Evolutionary conservation across 2,888 invertebrate genomes (phyloP).

Genomic region (Synanthedon andrenaeformis): DNA sequence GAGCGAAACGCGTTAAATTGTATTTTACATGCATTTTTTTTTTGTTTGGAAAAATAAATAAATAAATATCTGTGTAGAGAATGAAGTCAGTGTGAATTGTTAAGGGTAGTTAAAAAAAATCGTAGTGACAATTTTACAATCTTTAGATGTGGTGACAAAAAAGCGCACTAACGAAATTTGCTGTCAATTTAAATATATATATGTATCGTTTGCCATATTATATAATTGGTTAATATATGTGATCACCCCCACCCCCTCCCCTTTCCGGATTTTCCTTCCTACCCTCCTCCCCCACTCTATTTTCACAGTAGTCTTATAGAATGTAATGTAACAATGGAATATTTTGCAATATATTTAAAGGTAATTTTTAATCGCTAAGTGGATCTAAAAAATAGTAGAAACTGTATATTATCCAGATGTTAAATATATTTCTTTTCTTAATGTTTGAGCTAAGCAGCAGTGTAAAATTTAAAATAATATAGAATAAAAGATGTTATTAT

Average conservation of each 20-base stretch:
- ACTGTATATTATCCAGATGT: conserved; percentile 69
- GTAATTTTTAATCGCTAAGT: conserved; percentile 53
- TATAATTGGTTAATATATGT: too few species aligned
- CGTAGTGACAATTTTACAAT: too few species aligned
- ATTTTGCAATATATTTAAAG: conserved; percentile 62
- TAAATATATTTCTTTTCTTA: conserved; percentile 68
- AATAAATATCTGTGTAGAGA: too few species aligned
- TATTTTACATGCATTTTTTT: too few species aligned
- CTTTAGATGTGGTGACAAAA: conserved; percentile 17
- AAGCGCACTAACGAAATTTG: conserved; percentile 25
- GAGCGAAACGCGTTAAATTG: too few species aligned
- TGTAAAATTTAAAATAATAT: conserved; percentile 71
- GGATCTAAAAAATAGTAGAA: conserved; percentile 53
- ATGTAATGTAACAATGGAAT: conserved; percentile 59
- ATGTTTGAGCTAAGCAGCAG: conserved; percentile 66
- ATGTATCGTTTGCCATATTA: conserved; percentile 37
- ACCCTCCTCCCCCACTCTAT: conserved; percentile 16
- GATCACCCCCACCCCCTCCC: conserved; percentile 29
- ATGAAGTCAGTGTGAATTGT: too few species aligned
- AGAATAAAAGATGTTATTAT: conserved; percentile 71
- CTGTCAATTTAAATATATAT: too few species aligned
- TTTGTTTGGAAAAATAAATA: too few species aligned
- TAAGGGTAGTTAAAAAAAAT: too few species aligned
- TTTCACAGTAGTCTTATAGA: conserved; percentile 11
- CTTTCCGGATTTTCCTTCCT: conserved; percentile 12